Evolutionary conservation across 1,140 invertebrate genomes (phyloP).

Genomic region (Brachionus paranguensis): DNA sequence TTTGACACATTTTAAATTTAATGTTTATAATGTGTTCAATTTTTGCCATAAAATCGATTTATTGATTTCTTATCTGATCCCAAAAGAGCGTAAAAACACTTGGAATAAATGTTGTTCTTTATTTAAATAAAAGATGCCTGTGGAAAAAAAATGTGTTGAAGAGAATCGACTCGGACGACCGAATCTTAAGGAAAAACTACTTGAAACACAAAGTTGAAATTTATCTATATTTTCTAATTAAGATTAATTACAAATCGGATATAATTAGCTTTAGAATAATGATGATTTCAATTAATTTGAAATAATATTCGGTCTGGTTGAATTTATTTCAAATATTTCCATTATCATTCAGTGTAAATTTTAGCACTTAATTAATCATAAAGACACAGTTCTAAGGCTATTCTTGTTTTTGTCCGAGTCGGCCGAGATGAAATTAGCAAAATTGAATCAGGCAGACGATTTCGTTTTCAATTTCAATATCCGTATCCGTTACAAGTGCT

Average conservation of each 20-base stretch:
- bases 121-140: background rate
- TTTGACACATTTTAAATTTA: background rate
- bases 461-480: slow-evolving; percentile 28
- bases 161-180: slow-evolving; percentile 6
- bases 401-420: background rate
- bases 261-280: slow-evolving; percentile 22
- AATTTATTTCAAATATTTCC: slow-evolving; percentile 16
- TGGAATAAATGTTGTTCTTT: background rate
- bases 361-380: slow-evolving; percentile 30
- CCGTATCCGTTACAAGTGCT: slow-evolving; percentile 24
- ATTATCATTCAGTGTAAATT: slow-evolving; percentile 7
- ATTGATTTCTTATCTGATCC: background rate
- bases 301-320: slow-evolving; percentile 26
- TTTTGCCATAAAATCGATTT: background rate
- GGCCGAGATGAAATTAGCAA: background rate
- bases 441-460: slow-evolving; percentile 21
- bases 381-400: slow-evolving; percentile 6
- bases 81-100: background rate
- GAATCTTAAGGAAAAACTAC: background rate
- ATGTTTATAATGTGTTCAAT: background rate
- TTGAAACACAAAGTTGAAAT: slow-evolving; percentile 9
- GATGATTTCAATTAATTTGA: slow-evolving; percentile 27
- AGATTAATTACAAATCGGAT: slow-evolving; percentile 28
- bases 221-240: slow-evolving; percentile 25
- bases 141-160: background rate